phyloP scores from a whole-genome alignment of 2,888 invertebrate species.

The Caenorhabditis becei region DNA sequence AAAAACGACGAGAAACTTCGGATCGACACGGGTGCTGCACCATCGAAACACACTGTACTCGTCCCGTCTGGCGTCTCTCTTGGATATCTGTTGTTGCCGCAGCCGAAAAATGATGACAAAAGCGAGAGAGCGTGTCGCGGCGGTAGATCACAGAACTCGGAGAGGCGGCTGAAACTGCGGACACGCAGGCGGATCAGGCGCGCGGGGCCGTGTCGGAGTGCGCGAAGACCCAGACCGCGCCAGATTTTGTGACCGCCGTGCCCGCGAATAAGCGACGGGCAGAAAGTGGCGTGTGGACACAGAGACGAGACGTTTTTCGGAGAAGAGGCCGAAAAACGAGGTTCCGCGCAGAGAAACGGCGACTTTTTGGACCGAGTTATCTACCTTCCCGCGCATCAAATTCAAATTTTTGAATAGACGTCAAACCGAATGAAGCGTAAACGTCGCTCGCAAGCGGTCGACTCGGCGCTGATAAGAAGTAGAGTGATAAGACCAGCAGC shows the following conservation, averaged over 20 bases:
- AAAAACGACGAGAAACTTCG: slow-evolving; percentile 4
- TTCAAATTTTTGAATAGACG: too few relatives aligned
- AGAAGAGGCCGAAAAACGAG: slow-evolving; percentile 15
- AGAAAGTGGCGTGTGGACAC: slow-evolving; percentile 41
- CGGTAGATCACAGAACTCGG: slow-evolving; percentile 19
- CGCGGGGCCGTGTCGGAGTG: neutral
- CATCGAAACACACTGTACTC: slow-evolving; percentile 43
- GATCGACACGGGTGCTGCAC: slow-evolving; percentile 5
- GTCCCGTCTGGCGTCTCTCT: slow-evolving; percentile 11
- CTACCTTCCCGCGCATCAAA: slow-evolving; percentile 5
- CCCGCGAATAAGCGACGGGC: neutral
- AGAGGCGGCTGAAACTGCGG: slow-evolving; percentile 11
- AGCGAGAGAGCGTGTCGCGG: slow-evolving; percentile 31
- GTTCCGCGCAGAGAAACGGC: too few relatives aligned
- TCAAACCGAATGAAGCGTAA: neutral
- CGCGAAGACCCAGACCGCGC: neutral
- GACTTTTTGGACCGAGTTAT: slow-evolving; percentile 32
- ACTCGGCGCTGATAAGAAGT: slow-evolving; percentile 4
- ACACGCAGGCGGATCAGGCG: slow-evolving; percentile 21
- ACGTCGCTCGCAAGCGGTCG: neutral
- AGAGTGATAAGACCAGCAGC: slow-evolving; percentile 7
- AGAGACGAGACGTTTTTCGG: slow-evolving; percentile 23
- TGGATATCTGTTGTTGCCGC: neutral
- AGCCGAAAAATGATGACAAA: slow-evolving; percentile 54
- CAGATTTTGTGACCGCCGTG: slow-evolving; percentile 59